Conservation (phyloP, 2,888 invertebrate species). For the Pardosa pseudoannulata region DNA sequence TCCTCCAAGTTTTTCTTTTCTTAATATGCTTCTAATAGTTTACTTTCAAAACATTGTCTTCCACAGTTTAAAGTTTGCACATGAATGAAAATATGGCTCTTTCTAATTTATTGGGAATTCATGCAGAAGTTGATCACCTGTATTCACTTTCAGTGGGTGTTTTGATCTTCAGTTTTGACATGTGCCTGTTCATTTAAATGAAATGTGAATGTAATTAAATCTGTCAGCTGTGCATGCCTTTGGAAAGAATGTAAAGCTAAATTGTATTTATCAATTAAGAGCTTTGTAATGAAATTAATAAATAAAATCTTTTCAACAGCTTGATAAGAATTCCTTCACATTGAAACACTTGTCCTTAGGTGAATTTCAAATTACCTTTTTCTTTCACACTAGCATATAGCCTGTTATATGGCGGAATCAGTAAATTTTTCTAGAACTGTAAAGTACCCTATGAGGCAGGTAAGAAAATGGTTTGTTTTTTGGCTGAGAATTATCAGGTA, state of each 20-base stretch:
- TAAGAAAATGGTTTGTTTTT: no score
- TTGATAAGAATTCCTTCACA: no score
- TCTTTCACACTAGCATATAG: no score
- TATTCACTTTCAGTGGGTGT: not conserved
- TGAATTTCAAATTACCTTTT: no score
- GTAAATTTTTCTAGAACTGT: no score
- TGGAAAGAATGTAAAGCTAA: slow-evolving; percentile 34
- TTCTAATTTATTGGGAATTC: not conserved
- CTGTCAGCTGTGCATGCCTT: slow-evolving; percentile 41
- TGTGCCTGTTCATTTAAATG: slow-evolving; percentile 13
- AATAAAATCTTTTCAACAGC: slow-evolving; percentile 70
- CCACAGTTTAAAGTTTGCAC: slow-evolving; percentile 33
- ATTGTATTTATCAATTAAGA: slow-evolving; percentile 66
- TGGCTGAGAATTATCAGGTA: no score
- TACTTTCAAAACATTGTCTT: slow-evolving; percentile 36
- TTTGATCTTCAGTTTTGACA: slow-evolving; percentile 1
- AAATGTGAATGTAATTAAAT: not conserved
- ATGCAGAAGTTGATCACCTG: not conserved
- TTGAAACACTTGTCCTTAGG: no score
- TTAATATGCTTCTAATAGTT: not conserved
- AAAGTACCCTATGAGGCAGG: no score
- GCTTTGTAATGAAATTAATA: slow-evolving; percentile 71
- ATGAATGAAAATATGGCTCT: slow-evolving; percentile 16
- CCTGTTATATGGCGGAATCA: no score
- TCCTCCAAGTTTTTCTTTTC: not conserved